Evolutionary conservation across 2,113 vertebrate species (phyloP), one percentile per base, ranked within the genome.

Genomic region (Calidris pygmaea): DNA sequence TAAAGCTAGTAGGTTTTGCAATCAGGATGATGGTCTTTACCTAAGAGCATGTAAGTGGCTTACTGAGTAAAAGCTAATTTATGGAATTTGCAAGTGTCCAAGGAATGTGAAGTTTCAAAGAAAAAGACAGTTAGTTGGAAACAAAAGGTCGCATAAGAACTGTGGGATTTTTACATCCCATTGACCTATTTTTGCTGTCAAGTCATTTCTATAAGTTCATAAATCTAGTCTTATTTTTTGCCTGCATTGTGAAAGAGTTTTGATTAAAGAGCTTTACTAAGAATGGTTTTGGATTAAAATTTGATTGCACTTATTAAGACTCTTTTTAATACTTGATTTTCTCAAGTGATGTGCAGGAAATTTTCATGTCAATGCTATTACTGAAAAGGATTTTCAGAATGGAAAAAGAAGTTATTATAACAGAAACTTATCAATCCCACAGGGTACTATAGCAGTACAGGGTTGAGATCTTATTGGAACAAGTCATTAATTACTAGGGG

Each of bases 101-200:
- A 80, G 56, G 37, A 89, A 84, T 59, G 22, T 14, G 59, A 76
- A 95, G 59, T 90, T 83, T 94, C 60, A 59, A 55, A 52, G 59
- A 24, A 68, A 75, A 85, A 50, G n/a, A 53, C n/a, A 58, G 62
- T 60, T 45, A 60, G 66, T 60, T 45, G 45, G 56, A 88, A 84
- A 56, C 23, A 30, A 47, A 39, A 89, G 14, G 4, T 4, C 41
- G 19, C 52, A 21, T 86, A 55, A 86, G 39, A 70, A 53, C 45
- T 20, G 6, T 45, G 34, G 8, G 10, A 20, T 66, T 80, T 82
- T 81, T 76, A 35, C 76, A 81, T 87, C 73, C 34, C 20, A 74
- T 71, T 90, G 96, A 93, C 82, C 92, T 96, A 52, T 87, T 96
- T 97, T 96, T 89, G 41, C 80, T 82, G 53, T 93, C 75, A 96